These are phyloP conservation scores for Poeciliopsis retropinna DNA, from an alignment of 2,113 vertebrate genomes.

Conservation along the genomic window DNA sequence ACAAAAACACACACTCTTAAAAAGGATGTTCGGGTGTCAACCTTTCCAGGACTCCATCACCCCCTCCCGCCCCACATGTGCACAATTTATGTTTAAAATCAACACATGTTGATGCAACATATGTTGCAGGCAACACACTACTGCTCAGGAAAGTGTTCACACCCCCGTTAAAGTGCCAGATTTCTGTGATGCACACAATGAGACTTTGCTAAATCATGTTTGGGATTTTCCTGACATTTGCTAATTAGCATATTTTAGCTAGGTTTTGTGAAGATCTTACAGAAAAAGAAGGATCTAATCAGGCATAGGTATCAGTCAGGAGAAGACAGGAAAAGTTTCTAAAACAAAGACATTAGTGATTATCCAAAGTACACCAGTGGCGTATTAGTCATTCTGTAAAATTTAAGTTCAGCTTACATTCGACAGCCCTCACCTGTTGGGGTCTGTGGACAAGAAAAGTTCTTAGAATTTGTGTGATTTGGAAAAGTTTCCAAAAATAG, in stretches of 20 bases:
- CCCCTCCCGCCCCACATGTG: conserved; percentile 13
- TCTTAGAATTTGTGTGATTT: too few relatives aligned
- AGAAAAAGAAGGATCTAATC: background rate
- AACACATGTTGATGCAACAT: conserved; percentile 67
- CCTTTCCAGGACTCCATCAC: conserved; percentile 30
- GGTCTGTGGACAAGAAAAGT: too few relatives aligned
- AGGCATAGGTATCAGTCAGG: too few relatives aligned
- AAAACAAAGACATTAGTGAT: too few relatives aligned
- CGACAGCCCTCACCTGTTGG: too few relatives aligned
- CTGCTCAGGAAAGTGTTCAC: background rate
- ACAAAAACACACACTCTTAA: conserved; percentile 82
- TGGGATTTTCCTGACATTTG: background rate
- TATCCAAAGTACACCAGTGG: too few relatives aligned
- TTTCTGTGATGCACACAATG: background rate
- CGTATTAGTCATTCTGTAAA: too few relatives aligned
- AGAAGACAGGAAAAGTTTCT: too few relatives aligned
- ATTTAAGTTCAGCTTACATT: too few relatives aligned
- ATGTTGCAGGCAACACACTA: conserved; percentile 44
- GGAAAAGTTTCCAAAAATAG: too few relatives aligned
- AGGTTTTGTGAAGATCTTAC: background rate
- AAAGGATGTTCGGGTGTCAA: conserved; percentile 54
- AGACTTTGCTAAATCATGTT: background rate
- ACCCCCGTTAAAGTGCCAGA: background rate
- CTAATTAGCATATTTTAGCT: background rate
- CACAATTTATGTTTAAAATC: conserved; percentile 37